A percentile compares a stretch with the other conserved stretches of the same genome.
Conservation (phyloP, 2,113 vertebrate genomes). For the Chauna torquata region DNA sequence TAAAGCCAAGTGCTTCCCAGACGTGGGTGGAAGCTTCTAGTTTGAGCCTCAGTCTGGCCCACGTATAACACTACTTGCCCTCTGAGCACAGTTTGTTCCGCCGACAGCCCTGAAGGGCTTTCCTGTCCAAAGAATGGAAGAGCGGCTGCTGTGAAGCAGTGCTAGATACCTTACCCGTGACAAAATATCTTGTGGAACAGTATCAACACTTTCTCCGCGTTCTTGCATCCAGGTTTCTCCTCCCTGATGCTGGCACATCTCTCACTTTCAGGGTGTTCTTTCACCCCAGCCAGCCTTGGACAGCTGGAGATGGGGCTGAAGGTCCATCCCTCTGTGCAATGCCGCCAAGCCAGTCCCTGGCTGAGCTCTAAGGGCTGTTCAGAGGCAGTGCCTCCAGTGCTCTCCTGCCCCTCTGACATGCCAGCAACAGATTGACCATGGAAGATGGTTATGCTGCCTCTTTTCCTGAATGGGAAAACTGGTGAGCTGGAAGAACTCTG, state of each 20-base stretch:
- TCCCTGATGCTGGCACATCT: not conserved
- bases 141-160: not conserved
- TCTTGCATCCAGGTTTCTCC: not conserved
- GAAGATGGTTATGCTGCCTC: not conserved
- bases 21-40: not conserved
- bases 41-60: not conserved
- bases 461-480: not conserved
- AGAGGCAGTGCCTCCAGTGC: not conserved
- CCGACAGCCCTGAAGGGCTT: not conserved
- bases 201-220: not conserved
- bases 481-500: not conserved
- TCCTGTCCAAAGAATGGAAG: not conserved
- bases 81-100: not conserved
- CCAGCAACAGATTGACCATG: not conserved
- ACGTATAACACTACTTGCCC: not conserved
- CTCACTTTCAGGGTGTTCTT: not conserved
- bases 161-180: not conserved
- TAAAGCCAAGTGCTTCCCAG: not conserved
- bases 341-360: not conserved
- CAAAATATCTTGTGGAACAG: rapidly evolving
- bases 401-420: not conserved
- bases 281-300: not conserved
- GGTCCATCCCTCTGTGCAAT: not conserved
- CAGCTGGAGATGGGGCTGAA: not conserved
- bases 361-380: not conserved